These are phyloP conservation scores for Leptinotarsa undecemlineata DNA, from an alignment of 1,140 invertebrate species.

Conservation along the genomic window DNA sequence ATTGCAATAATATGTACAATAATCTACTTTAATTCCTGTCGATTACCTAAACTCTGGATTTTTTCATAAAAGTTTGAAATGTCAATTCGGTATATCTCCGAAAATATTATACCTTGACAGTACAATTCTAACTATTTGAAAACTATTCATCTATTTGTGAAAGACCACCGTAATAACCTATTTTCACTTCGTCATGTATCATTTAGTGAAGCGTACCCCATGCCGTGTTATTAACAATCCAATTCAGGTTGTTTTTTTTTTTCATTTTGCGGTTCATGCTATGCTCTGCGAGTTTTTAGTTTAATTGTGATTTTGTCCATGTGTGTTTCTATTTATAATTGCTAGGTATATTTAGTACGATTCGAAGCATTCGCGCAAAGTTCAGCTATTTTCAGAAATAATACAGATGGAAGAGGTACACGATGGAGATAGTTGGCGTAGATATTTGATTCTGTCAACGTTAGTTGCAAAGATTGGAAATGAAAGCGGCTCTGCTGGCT, in stretches of 20 bases:
- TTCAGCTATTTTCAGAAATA: slow-evolving; percentile 1
- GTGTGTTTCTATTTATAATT: slow-evolving; percentile 8
- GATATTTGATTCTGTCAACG: no score
- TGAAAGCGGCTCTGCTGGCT: no score
- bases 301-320: slow-evolving; percentile 4
- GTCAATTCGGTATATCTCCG: no score
- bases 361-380: slow-evolving; percentile 7
- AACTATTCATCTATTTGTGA: no score
- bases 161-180: background rate
- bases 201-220: background rate
- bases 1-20: no score
- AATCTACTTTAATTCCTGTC: no score
- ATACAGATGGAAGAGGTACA: background rate
- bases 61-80: no score
- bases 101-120: no score
- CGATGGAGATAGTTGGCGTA: background rate
- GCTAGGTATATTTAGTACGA: slow-evolving; percentile 3
- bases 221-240: slow-evolving; percentile 5
- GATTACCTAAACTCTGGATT: no score
- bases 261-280: background rate
- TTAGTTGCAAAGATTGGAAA: no score
- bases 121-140: no score
- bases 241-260: slow-evolving; percentile 3
- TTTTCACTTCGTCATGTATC: background rate
- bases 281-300: background rate